Percentiles rank a stretch among this genome's conserved stretches.
Conservation (phyloP, 2,797 vertebrate species). For the Echeneis naucrates region DNA sequence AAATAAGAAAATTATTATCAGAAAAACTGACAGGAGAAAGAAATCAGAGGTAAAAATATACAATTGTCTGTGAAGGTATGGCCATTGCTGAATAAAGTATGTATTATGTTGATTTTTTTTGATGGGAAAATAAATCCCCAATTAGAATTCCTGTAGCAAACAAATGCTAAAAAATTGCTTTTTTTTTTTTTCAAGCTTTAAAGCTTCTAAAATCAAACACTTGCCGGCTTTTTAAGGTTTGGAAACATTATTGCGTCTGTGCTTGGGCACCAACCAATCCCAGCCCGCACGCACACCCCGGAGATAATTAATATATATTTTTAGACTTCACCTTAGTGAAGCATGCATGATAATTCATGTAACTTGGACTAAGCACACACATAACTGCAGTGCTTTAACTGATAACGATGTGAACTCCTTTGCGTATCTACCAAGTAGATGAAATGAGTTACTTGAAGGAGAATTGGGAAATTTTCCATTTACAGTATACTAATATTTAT, state of each 20-base stretch:
- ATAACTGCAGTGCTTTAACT: too few relatives aligned
- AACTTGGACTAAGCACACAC: conserved; percentile 16
- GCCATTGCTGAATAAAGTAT: background rate
- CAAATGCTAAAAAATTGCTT: background rate
- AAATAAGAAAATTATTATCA: conserved; percentile 60
- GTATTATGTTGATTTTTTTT: background rate
- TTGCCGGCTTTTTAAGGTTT: background rate
- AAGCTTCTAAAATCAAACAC: background rate
- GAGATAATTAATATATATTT: too few relatives aligned
- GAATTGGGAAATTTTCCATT: background rate
- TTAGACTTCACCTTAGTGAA: background rate
- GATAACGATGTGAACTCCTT: too few relatives aligned
- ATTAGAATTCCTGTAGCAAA: background rate
- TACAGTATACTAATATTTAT: background rate
- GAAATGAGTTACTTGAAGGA: conserved; percentile 3
- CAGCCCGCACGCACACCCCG: too few relatives aligned
- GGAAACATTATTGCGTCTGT: background rate
- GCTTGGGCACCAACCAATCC: background rate
- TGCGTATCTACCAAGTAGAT: background rate
- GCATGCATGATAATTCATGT: conserved; percentile 4
- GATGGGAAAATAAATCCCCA: too few relatives aligned
- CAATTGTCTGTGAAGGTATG: background rate
- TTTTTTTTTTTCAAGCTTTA: background rate
- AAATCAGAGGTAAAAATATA: conserved; percentile 13
- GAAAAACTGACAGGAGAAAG: conserved; percentile 79